Evolutionary conservation across 1,140 invertebrate species (phyloP).

Genomic region (Chlorops oryzae): DNA sequence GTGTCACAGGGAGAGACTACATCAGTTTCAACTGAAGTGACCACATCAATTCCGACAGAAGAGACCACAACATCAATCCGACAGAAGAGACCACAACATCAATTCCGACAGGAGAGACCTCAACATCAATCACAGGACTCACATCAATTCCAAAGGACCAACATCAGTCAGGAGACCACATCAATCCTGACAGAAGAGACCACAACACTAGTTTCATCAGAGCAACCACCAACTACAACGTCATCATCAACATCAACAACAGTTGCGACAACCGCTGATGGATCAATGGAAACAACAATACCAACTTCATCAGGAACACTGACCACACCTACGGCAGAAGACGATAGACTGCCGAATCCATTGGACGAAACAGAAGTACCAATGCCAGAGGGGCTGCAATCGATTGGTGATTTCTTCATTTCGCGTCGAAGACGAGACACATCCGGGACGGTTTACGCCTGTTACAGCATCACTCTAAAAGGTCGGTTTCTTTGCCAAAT

Average conservation of each 20-base stretch:
- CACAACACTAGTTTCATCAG: not conserved
- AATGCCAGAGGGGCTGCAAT: too few species aligned
- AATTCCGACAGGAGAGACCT: not conserved
- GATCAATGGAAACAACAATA: conserved; percentile 26
- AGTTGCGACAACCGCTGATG: too few species aligned
- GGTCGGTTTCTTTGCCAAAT: conserved; percentile 16
- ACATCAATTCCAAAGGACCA: not conserved
- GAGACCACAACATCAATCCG: not conserved
- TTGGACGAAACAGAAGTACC: not conserved
- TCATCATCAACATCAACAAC: conserved; percentile 32
- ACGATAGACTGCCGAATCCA: conserved; percentile 5
- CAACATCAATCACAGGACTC: not conserved
- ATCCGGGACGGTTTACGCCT: conserved; percentile 17
- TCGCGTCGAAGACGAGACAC: too few species aligned
- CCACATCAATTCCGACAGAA: conserved; percentile 17
- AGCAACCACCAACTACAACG: too few species aligned
- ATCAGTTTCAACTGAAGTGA: not conserved
- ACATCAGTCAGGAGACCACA: not conserved
- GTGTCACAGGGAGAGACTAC: not conserved
- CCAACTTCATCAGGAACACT: too few species aligned
- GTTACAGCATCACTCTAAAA: conserved; percentile 27
- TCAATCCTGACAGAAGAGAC: conserved; percentile 18
- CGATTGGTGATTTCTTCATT: too few species aligned
- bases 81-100: not conserved
- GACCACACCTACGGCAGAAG: conserved; percentile 32